Evolutionary conservation across 2,113 vertebrate genomes (phyloP).

Genomic region (Salvator merianae): DNA sequence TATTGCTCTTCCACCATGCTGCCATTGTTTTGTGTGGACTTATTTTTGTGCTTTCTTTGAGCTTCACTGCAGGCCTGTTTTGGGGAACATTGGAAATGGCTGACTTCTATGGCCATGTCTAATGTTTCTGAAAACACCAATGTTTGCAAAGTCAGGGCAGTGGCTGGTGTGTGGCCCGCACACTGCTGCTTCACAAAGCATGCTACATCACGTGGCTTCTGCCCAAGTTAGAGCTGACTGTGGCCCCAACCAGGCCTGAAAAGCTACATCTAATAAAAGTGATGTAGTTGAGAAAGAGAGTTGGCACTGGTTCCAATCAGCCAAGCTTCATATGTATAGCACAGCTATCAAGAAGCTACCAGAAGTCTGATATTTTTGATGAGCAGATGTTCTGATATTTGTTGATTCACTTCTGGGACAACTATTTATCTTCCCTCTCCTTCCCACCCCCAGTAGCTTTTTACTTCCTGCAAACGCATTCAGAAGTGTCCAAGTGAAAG

Average conservation of each 20-base stretch:
- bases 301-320: constrained; percentile 13
- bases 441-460: constrained; percentile 59
- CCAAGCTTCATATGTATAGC: constrained; percentile 58
- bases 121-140: too few species aligned
- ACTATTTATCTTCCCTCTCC: constrained; percentile 63
- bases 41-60: too few species aligned
- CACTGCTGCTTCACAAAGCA: neutral
- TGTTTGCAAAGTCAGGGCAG: too few species aligned
- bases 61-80: too few species aligned
- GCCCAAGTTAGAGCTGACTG: neutral
- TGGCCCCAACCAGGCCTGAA: neutral
- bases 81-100: too few species aligned
- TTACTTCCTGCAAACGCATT: constrained; percentile 78
- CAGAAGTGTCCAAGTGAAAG: constrained; percentile 76
- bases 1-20: too few species aligned
- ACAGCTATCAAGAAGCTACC: constrained; percentile 58
- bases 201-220: neutral
- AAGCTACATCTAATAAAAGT: neutral
- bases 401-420: constrained; percentile 76
- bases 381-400: constrained; percentile 76
- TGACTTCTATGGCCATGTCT: too few species aligned
- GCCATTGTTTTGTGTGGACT: too few species aligned
- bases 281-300: neutral
- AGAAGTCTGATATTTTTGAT: constrained; percentile 67
- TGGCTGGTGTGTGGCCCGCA: too few species aligned